phyloP scores from a whole-genome alignment of 2,888 invertebrate genomes.

The Agriopis aurantiaria region DNA sequence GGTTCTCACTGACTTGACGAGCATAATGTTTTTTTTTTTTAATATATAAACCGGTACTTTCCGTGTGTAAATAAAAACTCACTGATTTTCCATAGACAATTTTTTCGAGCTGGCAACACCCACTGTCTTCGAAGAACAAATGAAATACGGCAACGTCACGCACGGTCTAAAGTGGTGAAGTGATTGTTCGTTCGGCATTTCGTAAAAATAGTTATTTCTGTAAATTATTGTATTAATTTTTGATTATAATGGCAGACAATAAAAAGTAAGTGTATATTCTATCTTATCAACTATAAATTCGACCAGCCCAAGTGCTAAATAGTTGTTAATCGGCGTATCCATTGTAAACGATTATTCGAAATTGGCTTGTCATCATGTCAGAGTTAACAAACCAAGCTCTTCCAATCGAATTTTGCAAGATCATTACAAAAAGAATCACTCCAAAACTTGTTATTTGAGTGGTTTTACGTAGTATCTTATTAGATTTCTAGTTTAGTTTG shows the following conservation, averaged over 20 bases:
- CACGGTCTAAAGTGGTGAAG: conserved; percentile 69
- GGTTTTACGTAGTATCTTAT: background rate
- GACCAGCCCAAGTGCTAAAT: conserved; percentile 18
- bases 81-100: conserved; percentile 35
- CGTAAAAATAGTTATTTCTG: conserved; percentile 65
- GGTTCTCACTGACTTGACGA: too few species aligned
- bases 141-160: conserved; percentile 87
- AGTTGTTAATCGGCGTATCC: conserved; percentile 46
- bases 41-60: conserved; percentile 40
- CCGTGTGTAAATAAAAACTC: conserved; percentile 20
- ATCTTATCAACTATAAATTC: background rate
- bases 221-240: conserved; percentile 69
- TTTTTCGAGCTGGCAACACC: conserved; percentile 61
- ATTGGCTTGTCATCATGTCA: conserved; percentile 87
- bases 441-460: conserved; percentile 1
- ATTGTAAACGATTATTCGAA: conserved; percentile 67
- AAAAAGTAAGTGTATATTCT: conserved; percentile 74
- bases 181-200: conserved; percentile 76
- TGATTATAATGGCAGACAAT: conserved; percentile 84
- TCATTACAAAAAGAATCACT: conserved; percentile 35
- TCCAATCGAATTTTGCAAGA: conserved; percentile 52
- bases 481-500: background rate
- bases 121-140: conserved; percentile 70
- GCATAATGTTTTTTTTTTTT: background rate
- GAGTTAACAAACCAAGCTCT: conserved; percentile 52